phyloP scores from a whole-genome alignment of 2,888 invertebrate species.

The Dryocosmus kuriphilus region DNA sequence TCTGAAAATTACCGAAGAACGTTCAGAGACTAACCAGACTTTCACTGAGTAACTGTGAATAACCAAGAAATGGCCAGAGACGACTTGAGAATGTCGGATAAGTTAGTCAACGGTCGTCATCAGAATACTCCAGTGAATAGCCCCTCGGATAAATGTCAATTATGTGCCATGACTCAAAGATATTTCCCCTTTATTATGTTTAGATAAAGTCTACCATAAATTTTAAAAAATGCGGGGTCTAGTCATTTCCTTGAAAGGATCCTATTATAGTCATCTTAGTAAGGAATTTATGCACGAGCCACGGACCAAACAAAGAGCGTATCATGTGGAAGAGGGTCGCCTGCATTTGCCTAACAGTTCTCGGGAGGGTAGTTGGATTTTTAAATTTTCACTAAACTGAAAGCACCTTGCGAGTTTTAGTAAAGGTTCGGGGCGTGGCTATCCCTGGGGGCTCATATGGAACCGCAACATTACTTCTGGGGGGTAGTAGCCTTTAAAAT shows the following conservation, averaged over 20 bases:
- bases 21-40: too few relatives aligned
- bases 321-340: constrained; percentile 10
- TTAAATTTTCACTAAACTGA: constrained; percentile 37
- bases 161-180: background rate
- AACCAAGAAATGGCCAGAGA: too few relatives aligned
- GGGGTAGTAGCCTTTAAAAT: constrained; percentile 51
- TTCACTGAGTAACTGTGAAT: too few relatives aligned
- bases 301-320: constrained; percentile 14
- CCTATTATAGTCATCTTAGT: constrained; percentile 19
- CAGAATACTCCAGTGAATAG: too few relatives aligned
- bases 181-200: background rate
- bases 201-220: background rate
- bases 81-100: too few relatives aligned
- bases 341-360: constrained; percentile 29
- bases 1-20: too few relatives aligned
- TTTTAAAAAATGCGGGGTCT: background rate
- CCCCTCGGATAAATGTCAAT: background rate
- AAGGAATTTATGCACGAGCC: constrained; percentile 28
- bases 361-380: constrained; percentile 14
- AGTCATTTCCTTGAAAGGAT: constrained; percentile 22
- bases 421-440: constrained; percentile 21
- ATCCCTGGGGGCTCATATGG: constrained; percentile 26
- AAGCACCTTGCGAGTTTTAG: constrained; percentile 30
- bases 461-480: constrained; percentile 43
- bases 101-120: too few relatives aligned